Percentiles rank a stretch among this genome's conserved stretches.
phyloP scores from a whole-genome alignment of 2,113 vertebrate genomes.

The Ciconia boyciana region DNA sequence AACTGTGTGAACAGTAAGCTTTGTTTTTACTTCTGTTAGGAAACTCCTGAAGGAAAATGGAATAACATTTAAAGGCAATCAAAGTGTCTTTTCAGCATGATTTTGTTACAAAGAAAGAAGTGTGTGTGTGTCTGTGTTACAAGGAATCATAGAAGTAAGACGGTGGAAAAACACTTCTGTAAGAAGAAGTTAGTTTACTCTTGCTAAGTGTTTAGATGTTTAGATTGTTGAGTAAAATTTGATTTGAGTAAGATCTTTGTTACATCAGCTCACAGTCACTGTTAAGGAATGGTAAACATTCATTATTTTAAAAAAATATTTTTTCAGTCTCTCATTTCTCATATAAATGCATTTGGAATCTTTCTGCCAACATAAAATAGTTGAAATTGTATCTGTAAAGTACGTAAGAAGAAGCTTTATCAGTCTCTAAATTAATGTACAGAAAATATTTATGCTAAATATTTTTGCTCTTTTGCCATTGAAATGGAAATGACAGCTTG shows the following conservation, averaged over 20 bases:
- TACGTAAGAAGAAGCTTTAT: neutral
- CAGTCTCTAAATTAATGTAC: neutral
- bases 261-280: neutral
- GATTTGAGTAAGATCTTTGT: neutral
- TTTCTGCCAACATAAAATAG: neutral
- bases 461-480: neutral
- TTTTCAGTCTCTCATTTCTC: neutral
- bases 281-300: neutral
- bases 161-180: neutral
- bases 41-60: neutral
- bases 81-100: neutral
- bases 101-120: neutral
- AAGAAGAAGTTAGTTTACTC: neutral
- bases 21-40: neutral
- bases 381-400: neutral
- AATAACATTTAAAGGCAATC: neutral
- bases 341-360: neutral
- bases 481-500: neutral
- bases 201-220: neutral
- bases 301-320: neutral
- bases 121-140: neutral
- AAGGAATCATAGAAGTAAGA: neutral
- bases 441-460: neutral
- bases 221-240: neutral
- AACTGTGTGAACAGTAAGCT: neutral